Percentiles rank a stretch among this genome's conserved stretches.
phyloP scores from a whole-genome alignment of 2,113 vertebrate genomes.

The Galeopterus variegatus region DNA sequence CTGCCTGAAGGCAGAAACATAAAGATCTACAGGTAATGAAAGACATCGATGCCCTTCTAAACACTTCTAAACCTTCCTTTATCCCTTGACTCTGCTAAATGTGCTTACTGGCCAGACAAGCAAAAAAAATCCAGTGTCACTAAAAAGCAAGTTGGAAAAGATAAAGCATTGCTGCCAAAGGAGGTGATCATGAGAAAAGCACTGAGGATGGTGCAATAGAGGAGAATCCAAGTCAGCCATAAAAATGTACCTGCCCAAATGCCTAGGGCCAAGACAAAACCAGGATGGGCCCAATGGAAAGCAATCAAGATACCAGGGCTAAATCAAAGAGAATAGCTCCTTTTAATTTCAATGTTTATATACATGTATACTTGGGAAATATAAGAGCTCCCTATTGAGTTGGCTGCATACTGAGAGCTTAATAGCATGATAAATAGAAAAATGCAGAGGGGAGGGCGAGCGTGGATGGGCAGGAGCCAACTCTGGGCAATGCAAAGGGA shows the following conservation, averaged over 20 bases:
- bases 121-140: slow-evolving; percentile 35
- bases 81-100: background rate
- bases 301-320: background rate
- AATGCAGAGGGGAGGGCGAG: fast-evolving
- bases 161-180: slow-evolving; percentile 55
- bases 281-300: background rate
- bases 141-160: slow-evolving; percentile 27
- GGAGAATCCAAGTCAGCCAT: slow-evolving; percentile 50
- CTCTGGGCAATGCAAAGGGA: background rate
- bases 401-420: background rate
- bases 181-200: slow-evolving; percentile 38
- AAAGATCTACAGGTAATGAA: background rate
- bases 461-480: background rate
- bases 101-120: background rate
- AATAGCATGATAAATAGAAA: background rate
- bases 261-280: slow-evolving; percentile 44
- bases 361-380: background rate
- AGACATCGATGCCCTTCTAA: background rate
- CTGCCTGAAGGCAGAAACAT: background rate
- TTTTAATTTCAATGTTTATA: slow-evolving; percentile 51
- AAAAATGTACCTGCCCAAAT: slow-evolving; percentile 20
- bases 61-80: background rate
- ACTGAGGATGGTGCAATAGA: background rate
- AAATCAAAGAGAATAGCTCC: slow-evolving; percentile 22
- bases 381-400: background rate